Evolutionary conservation across 2,888 invertebrate genomes (phyloP).

Genomic region (Diplazon laetatorius): DNA sequence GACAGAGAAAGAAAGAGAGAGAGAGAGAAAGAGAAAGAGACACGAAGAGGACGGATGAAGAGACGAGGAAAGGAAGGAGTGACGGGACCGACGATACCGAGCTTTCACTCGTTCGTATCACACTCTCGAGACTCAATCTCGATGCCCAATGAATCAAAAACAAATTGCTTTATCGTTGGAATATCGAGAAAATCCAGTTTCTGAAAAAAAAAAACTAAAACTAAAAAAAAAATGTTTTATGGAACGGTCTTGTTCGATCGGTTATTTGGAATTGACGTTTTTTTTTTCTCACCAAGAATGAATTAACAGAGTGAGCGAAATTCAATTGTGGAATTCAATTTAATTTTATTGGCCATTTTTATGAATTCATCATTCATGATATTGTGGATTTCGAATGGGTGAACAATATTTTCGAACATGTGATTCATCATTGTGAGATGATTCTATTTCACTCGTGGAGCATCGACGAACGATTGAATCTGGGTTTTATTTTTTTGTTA

Average conservation of each 20-base stretch:
- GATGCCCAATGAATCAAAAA: conserved; percentile 46
- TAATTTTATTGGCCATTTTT: too few species aligned
- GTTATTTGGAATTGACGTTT: conserved; percentile 4
- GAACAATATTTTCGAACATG: too few species aligned
- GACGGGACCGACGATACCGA: background rate
- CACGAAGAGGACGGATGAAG: background rate
- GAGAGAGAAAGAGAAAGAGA: background rate
- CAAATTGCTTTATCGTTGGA: conserved; percentile 37
- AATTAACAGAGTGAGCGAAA: background rate
- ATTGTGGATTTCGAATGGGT: too few species aligned
- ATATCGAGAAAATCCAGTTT: conserved; percentile 9
- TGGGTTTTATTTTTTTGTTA: too few species aligned
- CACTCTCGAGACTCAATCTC: conserved; percentile 43
- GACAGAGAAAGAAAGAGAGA: too few species aligned
- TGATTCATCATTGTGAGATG: too few species aligned
- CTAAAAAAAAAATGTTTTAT: background rate
- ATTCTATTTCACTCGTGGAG: too few species aligned
- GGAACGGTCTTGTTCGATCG: background rate
- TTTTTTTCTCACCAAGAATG: background rate
- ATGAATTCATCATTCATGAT: too few species aligned
- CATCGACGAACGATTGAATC: too few species aligned
- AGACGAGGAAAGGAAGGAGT: background rate
- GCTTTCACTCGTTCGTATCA: conserved; percentile 9
- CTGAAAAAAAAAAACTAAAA: background rate
- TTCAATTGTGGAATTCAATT: background rate